Evolutionary conservation across 2,797 vertebrate genomes (phyloP), one percentile per base, ranked within the genome.

Genomic region (Notolabrus celidotus): DNA sequence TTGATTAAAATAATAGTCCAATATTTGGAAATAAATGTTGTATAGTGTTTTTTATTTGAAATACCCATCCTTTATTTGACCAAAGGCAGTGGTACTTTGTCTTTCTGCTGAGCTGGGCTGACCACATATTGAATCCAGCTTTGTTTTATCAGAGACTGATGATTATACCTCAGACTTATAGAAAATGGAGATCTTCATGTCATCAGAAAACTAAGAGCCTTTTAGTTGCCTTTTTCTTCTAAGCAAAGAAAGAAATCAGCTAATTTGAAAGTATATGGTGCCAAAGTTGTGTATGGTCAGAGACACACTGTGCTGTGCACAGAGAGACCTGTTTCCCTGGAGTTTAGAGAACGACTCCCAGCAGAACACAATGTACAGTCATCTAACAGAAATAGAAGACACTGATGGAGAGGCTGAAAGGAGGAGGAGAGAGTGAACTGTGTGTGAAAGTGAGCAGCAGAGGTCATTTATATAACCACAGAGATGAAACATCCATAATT

Each of bases 401-500:
- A 36, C 62, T 39, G 71, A 74, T 15, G 34, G 64, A 71, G 55
- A 43, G 43, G 41, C 45, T 63, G 66, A 53, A 10, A 36, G 58
- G 11, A 19, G 34, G 53, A 46, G 43, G 15, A 47, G 36, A 41
- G 63, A 46, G 43, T 42, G 20, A 65, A 45, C 7, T 31, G 33
- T 53, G 53, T 46, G 31, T 31, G 47, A 27, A 23, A 67, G 51
- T 1, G 16, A 60, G 27, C 2, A 49, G 68, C 45, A 12, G 73
- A 83, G 73, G 83, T 88, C 77, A 83, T 88, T 88, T 88, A 85
- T 89, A 83, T 85, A 88, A 88, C 77, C 78, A 55, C 54, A 66
- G 57, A 81, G 77, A 82, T 81, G 78, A 85, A 83, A 82, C 78
- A 86, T 87, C 67, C 67, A 85, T 85, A 86, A 88, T 85, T 82